Evolutionary conservation across 2,113 vertebrate genomes (phyloP).

Genomic region (Barbus barbus): DNA sequence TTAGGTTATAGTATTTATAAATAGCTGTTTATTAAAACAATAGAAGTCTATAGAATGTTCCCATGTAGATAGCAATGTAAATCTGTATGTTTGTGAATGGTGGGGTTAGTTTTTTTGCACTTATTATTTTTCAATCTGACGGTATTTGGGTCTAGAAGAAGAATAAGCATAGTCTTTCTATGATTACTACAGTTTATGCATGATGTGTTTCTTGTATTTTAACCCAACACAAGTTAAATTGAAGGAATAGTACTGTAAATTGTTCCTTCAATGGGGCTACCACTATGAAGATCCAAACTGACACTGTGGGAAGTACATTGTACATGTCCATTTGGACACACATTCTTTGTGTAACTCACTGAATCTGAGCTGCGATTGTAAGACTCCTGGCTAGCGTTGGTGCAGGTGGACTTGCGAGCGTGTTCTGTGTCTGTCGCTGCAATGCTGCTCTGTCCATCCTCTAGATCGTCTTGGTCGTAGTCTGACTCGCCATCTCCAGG

Average conservation of each 20-base stretch:
- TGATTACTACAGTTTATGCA: not conserved
- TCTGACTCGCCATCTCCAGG: slow-evolving; percentile 85
- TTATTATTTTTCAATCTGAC: too few relatives aligned
- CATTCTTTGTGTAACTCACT: slow-evolving; percentile 71
- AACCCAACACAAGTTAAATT: not conserved
- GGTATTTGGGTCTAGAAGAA: not conserved
- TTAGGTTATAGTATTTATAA: not conserved
- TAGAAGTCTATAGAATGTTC: too few relatives aligned
- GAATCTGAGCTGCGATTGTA: slow-evolving; percentile 88
- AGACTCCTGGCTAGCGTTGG: slow-evolving; percentile 82
- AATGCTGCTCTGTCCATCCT: slow-evolving; percentile 76
- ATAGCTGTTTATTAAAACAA: not conserved
- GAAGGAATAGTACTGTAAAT: not conserved
- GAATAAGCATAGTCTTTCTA: not conserved
- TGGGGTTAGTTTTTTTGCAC: too few relatives aligned
- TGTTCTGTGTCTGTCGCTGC: slow-evolving; percentile 75
- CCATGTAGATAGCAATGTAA: too few relatives aligned
- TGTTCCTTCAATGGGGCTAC: not conserved
- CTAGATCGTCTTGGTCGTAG: slow-evolving; percentile 89
- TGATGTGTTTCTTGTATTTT: not conserved
- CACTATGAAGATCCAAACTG: not conserved
- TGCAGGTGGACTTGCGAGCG: slow-evolving; percentile 82
- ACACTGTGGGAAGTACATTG: not conserved
- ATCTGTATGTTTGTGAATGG: too few relatives aligned
- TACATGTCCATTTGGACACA: not conserved